A percentile compares a stretch with the other conserved stretches of the same genome.
phyloP scores from a whole-genome alignment of 2,797 vertebrate genomes.

The Myotis planiceps region DNA sequence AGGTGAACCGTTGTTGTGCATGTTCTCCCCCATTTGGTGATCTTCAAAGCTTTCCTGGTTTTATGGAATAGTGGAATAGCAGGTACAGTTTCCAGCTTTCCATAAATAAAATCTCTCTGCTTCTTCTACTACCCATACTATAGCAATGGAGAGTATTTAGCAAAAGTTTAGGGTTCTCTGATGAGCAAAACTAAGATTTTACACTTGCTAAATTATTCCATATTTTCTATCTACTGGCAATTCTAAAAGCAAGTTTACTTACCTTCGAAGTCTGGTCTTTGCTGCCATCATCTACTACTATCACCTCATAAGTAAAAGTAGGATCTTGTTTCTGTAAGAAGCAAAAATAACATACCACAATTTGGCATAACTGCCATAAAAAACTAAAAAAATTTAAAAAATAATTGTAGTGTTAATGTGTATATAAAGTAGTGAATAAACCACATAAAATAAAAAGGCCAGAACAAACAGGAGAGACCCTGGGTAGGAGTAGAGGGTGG shows the following conservation, averaged over 20 bases:
- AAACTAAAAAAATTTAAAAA: background rate
- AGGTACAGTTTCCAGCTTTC: background rate
- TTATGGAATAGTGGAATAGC: background rate
- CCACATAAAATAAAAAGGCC: background rate
- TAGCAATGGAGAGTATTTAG: background rate
- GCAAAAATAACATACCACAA: constrained; percentile 64
- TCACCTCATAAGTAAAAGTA: constrained; percentile 95
- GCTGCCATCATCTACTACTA: constrained; percentile 97
- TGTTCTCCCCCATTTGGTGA: background rate
- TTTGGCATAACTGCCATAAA: background rate
- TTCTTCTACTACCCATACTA: background rate
- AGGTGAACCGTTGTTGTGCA: background rate
- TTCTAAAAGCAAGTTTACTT: constrained; percentile 32
- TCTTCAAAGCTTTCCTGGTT: background rate
- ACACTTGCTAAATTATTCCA: background rate
- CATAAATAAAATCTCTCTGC: background rate
- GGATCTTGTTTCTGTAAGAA: constrained; percentile 90
- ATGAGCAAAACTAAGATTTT: background rate
- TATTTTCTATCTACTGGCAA: background rate
- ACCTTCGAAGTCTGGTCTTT: constrained; percentile 96
- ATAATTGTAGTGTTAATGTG: background rate
- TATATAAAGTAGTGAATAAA: background rate
- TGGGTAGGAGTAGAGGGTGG: background rate
- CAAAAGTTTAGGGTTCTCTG: background rate
- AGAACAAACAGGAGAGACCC: background rate